These are phyloP conservation scores for Invenusta paracnida DNA, from an alignment of 2,888 invertebrate genomes.

Conservation along the genomic window DNA sequence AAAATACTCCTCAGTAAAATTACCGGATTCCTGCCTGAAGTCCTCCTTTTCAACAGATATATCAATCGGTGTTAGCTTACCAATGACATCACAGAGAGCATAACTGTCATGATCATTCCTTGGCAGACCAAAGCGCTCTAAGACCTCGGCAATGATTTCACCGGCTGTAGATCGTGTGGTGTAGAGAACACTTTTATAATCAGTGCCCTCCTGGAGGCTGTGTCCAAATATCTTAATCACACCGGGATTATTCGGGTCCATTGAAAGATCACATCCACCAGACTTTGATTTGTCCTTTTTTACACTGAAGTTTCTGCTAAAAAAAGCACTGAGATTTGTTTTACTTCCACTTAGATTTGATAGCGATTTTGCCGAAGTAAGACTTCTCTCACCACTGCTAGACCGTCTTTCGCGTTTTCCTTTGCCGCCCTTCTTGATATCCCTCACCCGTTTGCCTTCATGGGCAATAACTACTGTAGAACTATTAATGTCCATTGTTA, in stretches of 20 bases:
- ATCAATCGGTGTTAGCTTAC: conserved; percentile 42
- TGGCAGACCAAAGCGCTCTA: conserved; percentile 52
- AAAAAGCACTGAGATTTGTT: no score
- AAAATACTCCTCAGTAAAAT: conserved; percentile 47
- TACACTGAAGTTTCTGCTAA: no score
- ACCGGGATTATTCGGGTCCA: neutral
- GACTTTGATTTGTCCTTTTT: no score
- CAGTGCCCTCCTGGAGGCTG: conserved; percentile 51
- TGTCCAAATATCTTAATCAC: conserved; percentile 47
- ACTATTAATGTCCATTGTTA: no score
- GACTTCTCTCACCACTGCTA: no score
- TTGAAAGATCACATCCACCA: neutral
- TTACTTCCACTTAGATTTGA: no score
- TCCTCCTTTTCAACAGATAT: neutral
- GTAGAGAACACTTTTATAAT: conserved; percentile 55
- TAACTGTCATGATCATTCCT: conserved; percentile 48
- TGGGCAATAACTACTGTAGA: no score
- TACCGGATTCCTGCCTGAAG: neutral
- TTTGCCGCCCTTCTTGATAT: no score
- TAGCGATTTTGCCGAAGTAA: no score
- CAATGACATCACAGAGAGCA: conserved; percentile 54
- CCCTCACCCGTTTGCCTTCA: no score
- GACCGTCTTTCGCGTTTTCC: no score
- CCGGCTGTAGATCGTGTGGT: conserved; percentile 52
- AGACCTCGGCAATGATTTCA: conserved; percentile 54